Evolutionary conservation across 2,113 vertebrate genomes (phyloP).

Genomic region (Mystacornis crossleyi): DNA sequence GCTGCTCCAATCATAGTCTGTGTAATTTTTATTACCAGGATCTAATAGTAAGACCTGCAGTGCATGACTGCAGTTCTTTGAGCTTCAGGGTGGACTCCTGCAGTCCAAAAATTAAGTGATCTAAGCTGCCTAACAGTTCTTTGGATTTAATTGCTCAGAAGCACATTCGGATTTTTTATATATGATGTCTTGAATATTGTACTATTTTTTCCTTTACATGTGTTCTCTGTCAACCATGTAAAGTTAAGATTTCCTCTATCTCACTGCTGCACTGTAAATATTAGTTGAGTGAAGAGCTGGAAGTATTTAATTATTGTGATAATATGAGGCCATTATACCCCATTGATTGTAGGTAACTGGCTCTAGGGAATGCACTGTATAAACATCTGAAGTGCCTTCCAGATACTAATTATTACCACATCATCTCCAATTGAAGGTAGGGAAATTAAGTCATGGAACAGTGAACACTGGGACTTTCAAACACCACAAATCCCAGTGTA

Average conservation of each 20-base stretch:
- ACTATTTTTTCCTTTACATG: neutral
- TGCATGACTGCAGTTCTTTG: neutral
- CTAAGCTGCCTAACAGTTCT: neutral
- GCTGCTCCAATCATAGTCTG: neutral
- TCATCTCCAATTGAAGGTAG: neutral
- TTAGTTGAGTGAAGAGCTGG: slow-evolving; percentile 1
- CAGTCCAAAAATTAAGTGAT: neutral
- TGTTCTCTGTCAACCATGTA: neutral
- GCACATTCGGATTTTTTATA: neutral
- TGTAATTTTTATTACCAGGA: neutral
- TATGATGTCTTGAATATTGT: neutral
- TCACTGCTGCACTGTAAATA: neutral
- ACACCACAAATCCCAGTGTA: neutral
- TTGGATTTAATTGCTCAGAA: neutral
- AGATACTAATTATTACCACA: slow-evolving; percentile 21
- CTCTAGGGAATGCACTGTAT: slow-evolving; percentile 14
- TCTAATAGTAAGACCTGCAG: neutral
- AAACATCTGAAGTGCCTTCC: slow-evolving; percentile 22
- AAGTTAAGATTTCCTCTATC: neutral
- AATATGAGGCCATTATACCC: slow-evolving; percentile 40
- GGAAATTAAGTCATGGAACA: neutral
- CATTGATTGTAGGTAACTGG: slow-evolving; percentile 56
- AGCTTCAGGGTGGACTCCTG: neutral
- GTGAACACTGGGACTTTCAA: neutral
- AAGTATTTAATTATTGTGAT: slow-evolving; percentile 64